A percentile compares a stretch with the other conserved stretches of the same genome.
phyloP scores from a whole-genome alignment of 2,888 invertebrate species.

The Metalampra italica region DNA sequence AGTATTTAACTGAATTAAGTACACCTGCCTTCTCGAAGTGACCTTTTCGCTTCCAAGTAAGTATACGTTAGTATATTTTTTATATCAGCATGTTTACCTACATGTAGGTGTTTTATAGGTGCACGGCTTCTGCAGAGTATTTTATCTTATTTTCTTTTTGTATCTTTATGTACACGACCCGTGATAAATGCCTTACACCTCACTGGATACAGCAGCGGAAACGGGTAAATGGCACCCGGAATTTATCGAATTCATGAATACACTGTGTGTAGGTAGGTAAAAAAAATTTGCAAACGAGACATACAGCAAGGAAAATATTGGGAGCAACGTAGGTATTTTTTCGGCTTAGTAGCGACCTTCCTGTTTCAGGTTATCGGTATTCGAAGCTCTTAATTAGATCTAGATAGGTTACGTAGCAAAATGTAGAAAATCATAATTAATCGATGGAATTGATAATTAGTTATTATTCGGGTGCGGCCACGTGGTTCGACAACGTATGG shows the following conservation, averaged over 20 bases:
- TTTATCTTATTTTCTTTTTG: slow-evolving; percentile 23
- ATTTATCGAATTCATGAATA: slow-evolving; percentile 23
- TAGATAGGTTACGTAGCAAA: too few species aligned
- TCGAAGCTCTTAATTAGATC: too few species aligned
- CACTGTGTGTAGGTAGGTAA: not conserved
- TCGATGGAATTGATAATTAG: too few species aligned
- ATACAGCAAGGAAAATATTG: not conserved
- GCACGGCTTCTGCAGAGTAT: not conserved
- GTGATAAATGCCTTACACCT: slow-evolving; percentile 40
- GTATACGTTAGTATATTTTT: too few species aligned
- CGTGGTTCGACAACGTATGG: too few species aligned
- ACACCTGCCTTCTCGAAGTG: too few species aligned
- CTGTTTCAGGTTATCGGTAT: too few species aligned
- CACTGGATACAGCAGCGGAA: slow-evolving; percentile 31
- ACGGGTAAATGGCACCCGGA: slow-evolving; percentile 34
- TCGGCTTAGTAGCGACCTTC: not conserved
- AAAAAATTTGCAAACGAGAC: not conserved
- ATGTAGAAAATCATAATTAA: too few species aligned
- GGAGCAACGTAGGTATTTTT: not conserved
- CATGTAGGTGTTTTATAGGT: not conserved
- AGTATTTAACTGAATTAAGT: too few species aligned
- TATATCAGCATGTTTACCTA: too few species aligned
- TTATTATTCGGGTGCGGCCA: too few species aligned
- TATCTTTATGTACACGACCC: slow-evolving; percentile 28
- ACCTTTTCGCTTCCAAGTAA: too few species aligned